These are phyloP conservation scores for Petaurus breviceps DNA, from an alignment of 2,113 vertebrate genomes.

Conservation along the genomic window DNA sequence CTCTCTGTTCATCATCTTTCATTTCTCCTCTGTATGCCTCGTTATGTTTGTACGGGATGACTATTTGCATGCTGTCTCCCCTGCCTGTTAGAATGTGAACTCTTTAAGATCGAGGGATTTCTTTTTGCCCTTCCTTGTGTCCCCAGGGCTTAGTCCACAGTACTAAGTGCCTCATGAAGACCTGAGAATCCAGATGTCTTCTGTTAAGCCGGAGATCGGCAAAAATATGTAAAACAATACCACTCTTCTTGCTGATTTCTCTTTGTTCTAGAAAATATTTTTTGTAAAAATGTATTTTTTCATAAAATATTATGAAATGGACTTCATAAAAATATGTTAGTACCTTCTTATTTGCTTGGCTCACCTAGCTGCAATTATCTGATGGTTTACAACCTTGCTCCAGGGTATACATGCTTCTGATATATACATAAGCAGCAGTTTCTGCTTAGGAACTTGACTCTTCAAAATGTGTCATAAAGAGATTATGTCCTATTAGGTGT, in stretches of 20 bases:
- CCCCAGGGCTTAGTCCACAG: not conserved
- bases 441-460: not conserved
- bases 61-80: not conserved
- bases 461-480: not conserved
- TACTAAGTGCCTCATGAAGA: not conserved
- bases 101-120: not conserved
- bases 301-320: not conserved
- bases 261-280: not conserved
- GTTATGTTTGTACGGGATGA: not conserved
- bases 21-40: not conserved
- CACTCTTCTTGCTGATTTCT: not conserved
- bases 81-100: not conserved
- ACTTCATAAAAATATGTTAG: not conserved
- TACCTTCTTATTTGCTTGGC: not conserved
- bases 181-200: not conserved
- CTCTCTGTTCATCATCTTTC: not conserved
- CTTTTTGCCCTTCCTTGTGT: not conserved
- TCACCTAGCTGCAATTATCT: not conserved
- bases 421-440: not conserved
- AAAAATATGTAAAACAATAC: not conserved
- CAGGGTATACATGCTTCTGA: not conserved
- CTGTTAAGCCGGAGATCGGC: not conserved
- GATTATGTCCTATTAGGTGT: not conserved
- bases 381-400: not conserved
- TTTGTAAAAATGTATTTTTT: not conserved